Evolutionary conservation across 2,797 vertebrate genomes (phyloP), one percentile per base, ranked within the genome.

Genomic region (Notolepis coatsorum): DNA sequence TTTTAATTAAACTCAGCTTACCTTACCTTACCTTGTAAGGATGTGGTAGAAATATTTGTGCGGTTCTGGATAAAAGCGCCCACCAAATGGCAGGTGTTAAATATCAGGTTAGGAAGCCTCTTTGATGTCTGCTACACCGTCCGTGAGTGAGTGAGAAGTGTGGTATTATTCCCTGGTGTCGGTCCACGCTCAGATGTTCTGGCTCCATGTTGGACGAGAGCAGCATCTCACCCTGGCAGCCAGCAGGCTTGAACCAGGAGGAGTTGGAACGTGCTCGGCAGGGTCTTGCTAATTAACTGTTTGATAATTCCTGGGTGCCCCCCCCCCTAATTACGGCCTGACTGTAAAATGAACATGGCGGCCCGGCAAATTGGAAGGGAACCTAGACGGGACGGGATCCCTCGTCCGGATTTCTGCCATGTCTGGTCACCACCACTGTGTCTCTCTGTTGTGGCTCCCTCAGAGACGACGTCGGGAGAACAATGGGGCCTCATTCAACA

Each of bases 251-350:
- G 75, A 88, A 89, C 83, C 74, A 86, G 79, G 77, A 86, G 79
- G 77, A 85, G 75, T 75, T 77, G 85, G 75, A 81, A 81, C 88
- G 9, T 86, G 84, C 87, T 91, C 79, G 77, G 71, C 79, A 73
- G 80, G 75, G 80, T 87, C 79, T 75, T 75, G 30, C 75, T 85
- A 89, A 91, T 90, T 89, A 89, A 83, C 85, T 90, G 90, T 91
- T 91, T 91, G 88, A 90, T 91, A 89, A 91, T 90, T 89, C 87
- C 76, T 86, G 87, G 86, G 85, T 89, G 85, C 82, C 80, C 84
- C 88, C 80, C 75, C 77, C 81, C 84, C 38, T 89, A 91, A 91
- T 92, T 89, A 90, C 21, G 33, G 80, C 57, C 81, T 89, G 89
- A 88, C 91, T 91, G 81, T 82, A 82, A 87, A n/a, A 87, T 68